A percentile compares a stretch with the other conserved stretches of the same genome.
Evolutionary conservation across 2,888 invertebrate genomes (phyloP).

Genomic region (Drosophila trichaetosa): DNA sequence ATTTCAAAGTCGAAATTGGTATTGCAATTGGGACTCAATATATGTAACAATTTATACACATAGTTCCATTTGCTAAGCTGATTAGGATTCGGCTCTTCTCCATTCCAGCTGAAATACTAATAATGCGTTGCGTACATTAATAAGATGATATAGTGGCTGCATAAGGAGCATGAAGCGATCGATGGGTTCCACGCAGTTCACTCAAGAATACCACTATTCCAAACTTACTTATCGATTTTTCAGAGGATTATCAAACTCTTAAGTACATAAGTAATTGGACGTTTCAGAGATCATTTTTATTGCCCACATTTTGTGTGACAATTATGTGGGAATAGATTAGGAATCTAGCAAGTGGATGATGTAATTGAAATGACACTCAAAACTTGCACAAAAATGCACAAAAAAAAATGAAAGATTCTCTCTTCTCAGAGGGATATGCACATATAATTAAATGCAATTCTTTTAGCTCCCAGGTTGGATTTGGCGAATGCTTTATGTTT

Average conservation of each 20-base stretch:
- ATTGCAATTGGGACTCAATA: conserved; percentile 11
- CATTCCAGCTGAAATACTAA: conserved; percentile 59
- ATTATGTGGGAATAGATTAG: conserved; percentile 9
- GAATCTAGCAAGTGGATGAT: neutral
- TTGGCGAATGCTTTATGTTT: conserved; percentile 8
- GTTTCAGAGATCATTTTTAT: conserved; percentile 2
- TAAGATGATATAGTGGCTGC: neutral
- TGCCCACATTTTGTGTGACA: conserved; percentile 35
- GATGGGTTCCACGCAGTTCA: neutral
- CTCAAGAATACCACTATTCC: conserved; percentile 2
- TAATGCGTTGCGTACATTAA: conserved; percentile 13
- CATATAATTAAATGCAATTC: conserved; percentile 6
- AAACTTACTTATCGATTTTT: conserved; percentile 21
- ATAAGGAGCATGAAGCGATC: neutral
- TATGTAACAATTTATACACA: conserved; percentile 7
- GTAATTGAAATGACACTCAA: neutral
- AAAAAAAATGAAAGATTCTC: neutral
- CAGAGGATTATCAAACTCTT: conserved; percentile 17
- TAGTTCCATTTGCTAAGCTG: conserved; percentile 66
- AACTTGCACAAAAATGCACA: neutral
- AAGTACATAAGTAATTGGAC: conserved; percentile 24
- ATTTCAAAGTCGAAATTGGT: conserved; percentile 4
- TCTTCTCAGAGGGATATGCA: neutral
- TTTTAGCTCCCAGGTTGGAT: neutral
- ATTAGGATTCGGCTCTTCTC: conserved; percentile 44